Evolutionary conservation across 2,888 invertebrate genomes (phyloP).

Genomic region (Drosophila flavopinicola): DNA sequence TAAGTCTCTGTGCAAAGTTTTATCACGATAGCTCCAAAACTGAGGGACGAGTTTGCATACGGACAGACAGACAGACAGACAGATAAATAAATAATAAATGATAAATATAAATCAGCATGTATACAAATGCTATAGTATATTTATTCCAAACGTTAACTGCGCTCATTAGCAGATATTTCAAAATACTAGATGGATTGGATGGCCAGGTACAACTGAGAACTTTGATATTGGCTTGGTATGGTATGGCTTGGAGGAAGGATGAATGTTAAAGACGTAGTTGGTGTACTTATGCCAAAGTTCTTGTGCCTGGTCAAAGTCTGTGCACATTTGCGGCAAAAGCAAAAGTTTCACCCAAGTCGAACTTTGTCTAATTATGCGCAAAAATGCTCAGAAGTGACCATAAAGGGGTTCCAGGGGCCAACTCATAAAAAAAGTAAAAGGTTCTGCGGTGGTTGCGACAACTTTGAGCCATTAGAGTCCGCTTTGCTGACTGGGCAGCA

Average conservation of each 20-base stretch:
- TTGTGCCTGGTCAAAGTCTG: slow-evolving; percentile 19
- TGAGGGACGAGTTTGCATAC: too few species aligned
- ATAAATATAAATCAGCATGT: not conserved
- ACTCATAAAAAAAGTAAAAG: slow-evolving; percentile 65
- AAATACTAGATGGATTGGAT: not conserved
- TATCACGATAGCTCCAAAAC: too few species aligned
- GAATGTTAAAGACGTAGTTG: slow-evolving; percentile 18
- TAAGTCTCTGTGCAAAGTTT: too few species aligned
- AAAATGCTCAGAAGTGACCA: slow-evolving; percentile 71
- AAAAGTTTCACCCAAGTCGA: slow-evolving; percentile 54
- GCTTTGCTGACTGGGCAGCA: slow-evolving; percentile 25
- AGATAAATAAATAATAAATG: not conserved
- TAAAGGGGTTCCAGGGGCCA: slow-evolving; percentile 57
- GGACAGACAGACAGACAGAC: too few species aligned
- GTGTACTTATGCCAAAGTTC: slow-evolving; percentile 25
- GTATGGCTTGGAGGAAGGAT: not conserved
- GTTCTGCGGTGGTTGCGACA: slow-evolving; percentile 49
- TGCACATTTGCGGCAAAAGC: slow-evolving; percentile 62
- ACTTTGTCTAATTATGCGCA: slow-evolving; percentile 77
- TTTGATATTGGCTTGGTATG: slow-evolving; percentile 2
- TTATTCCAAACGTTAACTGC: not conserved
- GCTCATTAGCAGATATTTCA: not conserved
- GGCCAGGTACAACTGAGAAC: slow-evolving; percentile 14
- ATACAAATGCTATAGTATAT: not conserved
- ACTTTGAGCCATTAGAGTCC: slow-evolving; percentile 46